These are phyloP conservation scores for Perithous albicinctus DNA, from an alignment of 2,888 invertebrate genomes.

Conservation along the genomic window DNA sequence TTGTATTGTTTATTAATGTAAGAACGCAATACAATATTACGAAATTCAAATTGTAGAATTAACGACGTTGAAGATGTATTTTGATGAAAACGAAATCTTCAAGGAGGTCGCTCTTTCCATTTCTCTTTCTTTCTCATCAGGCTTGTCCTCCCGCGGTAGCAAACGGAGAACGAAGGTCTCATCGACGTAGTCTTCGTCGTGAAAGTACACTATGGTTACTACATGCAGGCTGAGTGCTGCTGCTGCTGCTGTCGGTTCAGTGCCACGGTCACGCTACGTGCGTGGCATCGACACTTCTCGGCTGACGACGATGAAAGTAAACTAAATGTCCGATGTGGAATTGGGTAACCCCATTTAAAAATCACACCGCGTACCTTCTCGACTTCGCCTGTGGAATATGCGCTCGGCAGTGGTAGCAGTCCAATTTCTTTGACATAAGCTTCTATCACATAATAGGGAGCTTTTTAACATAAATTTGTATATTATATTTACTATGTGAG, in stretches of 20 bases:
- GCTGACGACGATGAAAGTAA: slow-evolving; percentile 78
- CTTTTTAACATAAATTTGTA: too few relatives aligned
- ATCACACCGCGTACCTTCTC: slow-evolving; percentile 73
- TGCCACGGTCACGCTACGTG: slow-evolving; percentile 83
- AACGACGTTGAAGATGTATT: not conserved
- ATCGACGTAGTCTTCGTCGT: slow-evolving; percentile 15
- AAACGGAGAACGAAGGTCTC: slow-evolving; percentile 4
- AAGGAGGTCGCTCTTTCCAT: slow-evolving; percentile 10
- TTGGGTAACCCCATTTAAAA: slow-evolving; percentile 80
- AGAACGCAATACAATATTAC: too few relatives aligned
- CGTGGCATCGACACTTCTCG: slow-evolving; percentile 74
- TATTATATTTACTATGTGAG: too few relatives aligned
- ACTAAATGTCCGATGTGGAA: slow-evolving; percentile 79
- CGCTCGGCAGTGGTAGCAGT: not conserved
- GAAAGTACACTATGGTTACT: slow-evolving; percentile 40
- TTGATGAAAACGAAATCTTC: not conserved
- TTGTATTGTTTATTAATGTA: too few relatives aligned
- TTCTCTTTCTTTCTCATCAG: slow-evolving; percentile 17
- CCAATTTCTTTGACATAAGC: too few relatives aligned
- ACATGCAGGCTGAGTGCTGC: slow-evolving; percentile 20
- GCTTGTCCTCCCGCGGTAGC: slow-evolving; percentile 8
- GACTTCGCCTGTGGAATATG: slow-evolving; percentile 1
- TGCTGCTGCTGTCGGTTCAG: slow-evolving; percentile 74
- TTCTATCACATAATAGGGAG: too few relatives aligned
- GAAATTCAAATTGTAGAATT: not conserved